Base-by-base conservation (phyloP, 2,113 vertebrate species). In the Oreochromis spilurus region DNA sequence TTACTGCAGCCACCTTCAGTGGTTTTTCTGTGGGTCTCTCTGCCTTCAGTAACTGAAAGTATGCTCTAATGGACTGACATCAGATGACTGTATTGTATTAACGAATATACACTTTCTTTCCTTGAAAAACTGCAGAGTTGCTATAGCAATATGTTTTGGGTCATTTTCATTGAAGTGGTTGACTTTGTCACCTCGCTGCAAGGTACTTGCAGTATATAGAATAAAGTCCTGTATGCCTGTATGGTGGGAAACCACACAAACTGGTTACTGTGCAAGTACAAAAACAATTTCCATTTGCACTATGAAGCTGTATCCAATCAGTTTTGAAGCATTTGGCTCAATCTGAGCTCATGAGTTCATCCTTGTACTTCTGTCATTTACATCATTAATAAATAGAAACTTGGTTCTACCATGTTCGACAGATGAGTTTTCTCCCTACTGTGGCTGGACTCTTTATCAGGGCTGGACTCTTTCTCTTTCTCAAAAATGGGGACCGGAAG, bases 121-220 rank as follows among this genome's bases (percentile, higher is more conserved):
- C 43, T 29, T 75, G 24, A 29, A 19, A 48, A 3, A 29, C 5
- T 48, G 36, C 34, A 19, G 60, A 24, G 7, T 70, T 70, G 36
- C 65, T 29, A 48, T 75, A 29, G 67, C 67, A 75, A 45, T 75
- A 75, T 75, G 40, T 24, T 75, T 48, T 75, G 67, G 67, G 24
- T 29, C 24, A 75, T 19, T 75, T 75, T 75, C 40, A 29, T 5
- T 75, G 24, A 26, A 29, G 40, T 29, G 14, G 40, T 48, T 75
- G 36, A 17, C 40, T 48, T 29, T 3, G 40, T 48, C 67, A 75
- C 67, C 8, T 72, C 67, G 26, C 67, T 45, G 40, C 24, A 48
- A 75, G 24, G 14, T 75, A 17, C 24, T 48, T 29, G 67, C 2
- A 3, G 67, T 48, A 29, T 11, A 75, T 29, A 48, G 24, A 26